These are phyloP conservation scores for Ricordea florida DNA, from an alignment of 92 coral and sea anemone genomes.

Conservation along the genomic window DNA sequence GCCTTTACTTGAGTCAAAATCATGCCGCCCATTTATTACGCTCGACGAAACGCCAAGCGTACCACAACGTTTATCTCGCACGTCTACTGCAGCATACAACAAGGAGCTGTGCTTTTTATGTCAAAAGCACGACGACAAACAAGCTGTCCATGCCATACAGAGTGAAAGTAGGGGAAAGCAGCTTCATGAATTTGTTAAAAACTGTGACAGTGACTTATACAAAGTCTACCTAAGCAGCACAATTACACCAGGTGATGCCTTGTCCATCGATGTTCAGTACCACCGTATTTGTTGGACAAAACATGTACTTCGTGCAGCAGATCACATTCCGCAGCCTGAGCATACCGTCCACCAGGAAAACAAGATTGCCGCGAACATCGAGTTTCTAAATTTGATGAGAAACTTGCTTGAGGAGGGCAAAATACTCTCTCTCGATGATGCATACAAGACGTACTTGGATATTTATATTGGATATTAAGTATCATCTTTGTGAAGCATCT, in stretches of 20 bases:
- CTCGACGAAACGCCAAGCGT: neutral
- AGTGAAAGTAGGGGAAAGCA: slow-evolving; percentile 41
- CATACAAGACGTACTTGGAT: slow-evolving; percentile 26
- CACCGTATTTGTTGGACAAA: slow-evolving; percentile 45
- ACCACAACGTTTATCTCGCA: slow-evolving; percentile 24
- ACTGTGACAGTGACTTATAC: slow-evolving; percentile 47
- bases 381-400: slow-evolving; percentile 26
- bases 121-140: slow-evolving; percentile 26
- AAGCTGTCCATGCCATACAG: slow-evolving; percentile 36
- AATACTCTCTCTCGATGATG: slow-evolving; percentile 46
- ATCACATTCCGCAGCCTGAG: neutral
- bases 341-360: slow-evolving; percentile 6
- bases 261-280: slow-evolving; percentile 47
- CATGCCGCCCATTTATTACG: neutral
- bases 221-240: slow-evolving; percentile 47
- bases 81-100: slow-evolving; percentile 34
- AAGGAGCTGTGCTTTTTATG: slow-evolving; percentile 40
- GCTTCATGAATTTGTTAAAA: slow-evolving; percentile 49
- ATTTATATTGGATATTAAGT: slow-evolving; percentile 25
- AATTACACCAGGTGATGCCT: slow-evolving; percentile 51
- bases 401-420: slow-evolving; percentile 16
- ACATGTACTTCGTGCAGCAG: slow-evolving; percentile 23
- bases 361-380: slow-evolving; percentile 27
- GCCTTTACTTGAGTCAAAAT: slow-evolving; percentile 24
- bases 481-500: slow-evolving; percentile 29